Base-by-base conservation (phyloP, 2,113 vertebrate genomes). In the Hypanus sabinus region DNA sequence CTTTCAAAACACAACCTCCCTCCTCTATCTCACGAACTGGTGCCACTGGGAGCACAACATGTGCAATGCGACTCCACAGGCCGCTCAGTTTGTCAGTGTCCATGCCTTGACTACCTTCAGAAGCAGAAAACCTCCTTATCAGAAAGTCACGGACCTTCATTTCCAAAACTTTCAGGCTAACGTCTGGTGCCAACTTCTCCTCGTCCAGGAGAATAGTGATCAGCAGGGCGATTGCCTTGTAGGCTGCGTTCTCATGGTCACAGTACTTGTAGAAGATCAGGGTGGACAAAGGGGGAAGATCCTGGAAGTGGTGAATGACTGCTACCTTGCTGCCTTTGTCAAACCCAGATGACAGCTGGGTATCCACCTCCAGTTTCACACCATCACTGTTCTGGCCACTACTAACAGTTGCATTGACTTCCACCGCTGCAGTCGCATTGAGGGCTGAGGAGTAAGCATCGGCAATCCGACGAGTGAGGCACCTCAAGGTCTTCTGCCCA, bases 191-290 rank as follows among this genome's bases (percentile, higher is more conserved):
- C 27, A 99, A 95, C 0, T 94, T 95, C 0, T 97, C 96, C 65
- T 98, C 96, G 0, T 96, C 97, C 85, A 99, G 96, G 62, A 99
- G 96, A 0, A 99, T 97, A 0, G 98, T 99, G 94, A 99, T 97
- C 85, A 98, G 96, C 73, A 99, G 96, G 6, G 97, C 97, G 33
- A 97, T 97, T 0, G 97, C 97, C 95, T 99, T 99, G 94, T 97
- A 99, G 18, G 97, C 97, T 0, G 99, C 98, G 0, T 97, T 98
- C 95, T 99, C 98, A 0, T 99, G 98, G 95, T 99, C 99, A 0
- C 99, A 99, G 94, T 99, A 99, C 94, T 98, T 99, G 95, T 99
- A 99, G 95, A 99, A 99, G 95, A 99, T 99, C 16, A 99, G 96
- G 0, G 98, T 98, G 95, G 98, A 97, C 22, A 96, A 97, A 0